Conservation (phyloP, 2,888 invertebrate species). For the Folsomia manolachei region DNA sequence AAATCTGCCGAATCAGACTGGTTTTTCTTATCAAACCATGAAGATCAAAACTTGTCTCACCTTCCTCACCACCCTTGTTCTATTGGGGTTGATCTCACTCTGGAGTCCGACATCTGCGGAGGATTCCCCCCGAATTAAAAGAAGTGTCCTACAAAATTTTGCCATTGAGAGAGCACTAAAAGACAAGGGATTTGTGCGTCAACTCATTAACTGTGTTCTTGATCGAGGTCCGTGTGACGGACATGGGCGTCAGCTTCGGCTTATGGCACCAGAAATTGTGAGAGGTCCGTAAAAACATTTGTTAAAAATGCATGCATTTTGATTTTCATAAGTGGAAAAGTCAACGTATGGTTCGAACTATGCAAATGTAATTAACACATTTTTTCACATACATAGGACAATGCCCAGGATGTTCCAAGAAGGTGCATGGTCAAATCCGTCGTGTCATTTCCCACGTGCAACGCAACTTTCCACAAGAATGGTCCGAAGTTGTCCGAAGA, state of each 20-base stretch:
- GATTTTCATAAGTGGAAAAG: not conserved
- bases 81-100: conserved; percentile 3
- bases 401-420: conserved; percentile 47
- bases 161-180: conserved; percentile 49
- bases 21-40: not conserved
- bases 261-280: conserved; percentile 68
- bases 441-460: conserved; percentile 72
- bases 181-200: conserved; percentile 48
- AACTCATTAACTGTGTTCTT: conserved; percentile 50
- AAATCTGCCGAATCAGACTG: not conserved
- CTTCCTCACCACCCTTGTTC: conserved; percentile 4
- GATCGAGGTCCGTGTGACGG: conserved; percentile 51
- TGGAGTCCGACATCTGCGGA: conserved; percentile 8
- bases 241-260: conserved; percentile 47
- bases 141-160: conserved; percentile 45
- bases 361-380: conserved; percentile 48
- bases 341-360: not conserved
- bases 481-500: conserved; percentile 54
- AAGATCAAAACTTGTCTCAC: too few species aligned
- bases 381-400: conserved; percentile 54
- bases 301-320: conserved; percentile 53
- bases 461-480: conserved; percentile 72
- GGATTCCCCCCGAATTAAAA: conserved; percentile 16
- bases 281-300: conserved; percentile 57
- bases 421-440: conserved; percentile 62